Conservation (phyloP, 2,888 invertebrate species). For the Physocephala rufipes region DNA sequence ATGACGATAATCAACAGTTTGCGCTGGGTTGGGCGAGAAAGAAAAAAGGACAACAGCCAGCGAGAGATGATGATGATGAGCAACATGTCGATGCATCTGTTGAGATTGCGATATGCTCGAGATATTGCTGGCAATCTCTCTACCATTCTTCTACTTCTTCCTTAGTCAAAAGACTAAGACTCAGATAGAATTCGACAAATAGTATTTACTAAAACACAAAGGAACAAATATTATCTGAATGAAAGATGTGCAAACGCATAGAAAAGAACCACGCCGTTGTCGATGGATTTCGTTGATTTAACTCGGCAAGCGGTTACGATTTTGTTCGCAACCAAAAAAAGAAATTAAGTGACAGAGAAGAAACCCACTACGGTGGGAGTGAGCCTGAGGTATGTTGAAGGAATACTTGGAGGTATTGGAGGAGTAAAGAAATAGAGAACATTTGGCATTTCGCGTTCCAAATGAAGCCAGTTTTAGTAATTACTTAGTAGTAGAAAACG, state of each 20-base stretch:
- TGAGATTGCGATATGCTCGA: no score
- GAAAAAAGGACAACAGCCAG: no score
- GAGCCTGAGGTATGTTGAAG: background rate
- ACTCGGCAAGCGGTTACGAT: slow-evolving; percentile 19
- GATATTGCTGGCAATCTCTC: no score
- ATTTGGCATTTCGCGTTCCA: background rate
- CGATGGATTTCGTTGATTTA: background rate
- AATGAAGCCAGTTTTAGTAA: background rate
- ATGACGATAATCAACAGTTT: no score
- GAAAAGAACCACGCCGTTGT: background rate
- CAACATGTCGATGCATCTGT: no score
- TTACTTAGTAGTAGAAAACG: background rate
- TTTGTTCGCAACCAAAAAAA: background rate
- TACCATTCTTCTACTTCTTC: no score
- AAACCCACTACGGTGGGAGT: background rate
- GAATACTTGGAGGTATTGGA: background rate
- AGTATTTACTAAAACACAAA: background rate
- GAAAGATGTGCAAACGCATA: background rate
- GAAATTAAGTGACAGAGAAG: background rate
- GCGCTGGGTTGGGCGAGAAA: no score
- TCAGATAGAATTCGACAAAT: slow-evolving; percentile 4
- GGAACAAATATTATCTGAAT: background rate
- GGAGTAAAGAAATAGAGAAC: background rate
- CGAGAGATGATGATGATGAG: no score
- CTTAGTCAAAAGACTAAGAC: no score